Evolutionary conservation across 2,113 vertebrate species (phyloP), one percentile per base, ranked within the genome.

Genomic region (Hippocampus barbouri): DNA sequence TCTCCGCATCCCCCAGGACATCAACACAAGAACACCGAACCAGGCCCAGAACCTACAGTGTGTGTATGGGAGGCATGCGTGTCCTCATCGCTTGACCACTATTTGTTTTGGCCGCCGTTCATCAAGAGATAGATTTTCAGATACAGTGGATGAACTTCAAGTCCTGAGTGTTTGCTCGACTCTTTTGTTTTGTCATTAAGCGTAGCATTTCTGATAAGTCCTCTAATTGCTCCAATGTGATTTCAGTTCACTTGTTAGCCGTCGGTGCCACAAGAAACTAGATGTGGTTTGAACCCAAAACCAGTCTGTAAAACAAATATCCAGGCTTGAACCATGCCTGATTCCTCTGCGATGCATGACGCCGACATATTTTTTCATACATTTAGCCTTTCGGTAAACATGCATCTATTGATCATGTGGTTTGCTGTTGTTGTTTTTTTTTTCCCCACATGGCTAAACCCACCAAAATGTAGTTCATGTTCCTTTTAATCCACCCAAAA

Each of bases 1-100:
- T 87, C 84, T 78, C 93, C 81, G 86, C 90, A 88, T 95, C 93
- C 93, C 93, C 0, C 83, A 92, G 93, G 95, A 94, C 92, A 88
- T 89, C 71, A 94, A 92, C 91, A 91, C 89, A 90, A 93, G 93
- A 94, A 92, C 89, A 91, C 89, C 89, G 91, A 91, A 91, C 89
- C 90, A 87, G 79, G 59, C 87, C 90, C 5, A 0, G 49, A 77
- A 71, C 64, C 74, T 20, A 73, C 72, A 53, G 76, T 71, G 72
- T 71, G 41, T 8, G 38, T 62, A 18, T 20, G 59, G 27, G 15
- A 61, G 15, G 34, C 27, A 15, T 25, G 88, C 90, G 88, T 91
- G 80, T 84, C 89, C 83, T 87, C 91, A 75, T 91, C 92, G 91
- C 75, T 79, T 88, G 90, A 91, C 93, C 91, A 90, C 79, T 94